A percentile compares a stretch with the other conserved stretches of the same genome.
Evolutionary conservation across 2,113 vertebrate species (phyloP).

Genomic region (Sceloporus undulatus): DNA sequence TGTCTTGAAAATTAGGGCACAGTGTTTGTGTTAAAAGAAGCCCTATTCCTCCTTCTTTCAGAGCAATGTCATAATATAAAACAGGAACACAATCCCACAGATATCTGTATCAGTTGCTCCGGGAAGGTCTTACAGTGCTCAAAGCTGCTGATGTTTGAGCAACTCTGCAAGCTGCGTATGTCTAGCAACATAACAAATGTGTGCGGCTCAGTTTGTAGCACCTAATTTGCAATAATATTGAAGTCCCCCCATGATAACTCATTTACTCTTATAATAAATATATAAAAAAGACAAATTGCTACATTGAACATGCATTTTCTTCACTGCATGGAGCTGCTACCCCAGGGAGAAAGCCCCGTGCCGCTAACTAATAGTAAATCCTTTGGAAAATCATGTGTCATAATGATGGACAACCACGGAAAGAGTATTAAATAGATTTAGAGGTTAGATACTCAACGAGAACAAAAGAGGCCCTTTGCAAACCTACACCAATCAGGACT

Average conservation of each 20-base stretch:
- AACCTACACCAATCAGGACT: slow-evolving; percentile 73
- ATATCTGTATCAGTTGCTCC: slow-evolving; percentile 61
- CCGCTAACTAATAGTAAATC: slow-evolving; percentile 87
- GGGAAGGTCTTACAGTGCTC: slow-evolving; percentile 67
- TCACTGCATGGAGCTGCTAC: slow-evolving; percentile 84
- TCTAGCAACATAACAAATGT: slow-evolving; percentile 83
- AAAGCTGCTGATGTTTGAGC: slow-evolving; percentile 75
- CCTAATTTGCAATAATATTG: slow-evolving; percentile 88
- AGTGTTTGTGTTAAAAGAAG: slow-evolving; percentile 65
- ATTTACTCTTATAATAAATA: slow-evolving; percentile 90
- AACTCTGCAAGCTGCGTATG: slow-evolving; percentile 75
- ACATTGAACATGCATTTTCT: slow-evolving; percentile 87
- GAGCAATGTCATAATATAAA: slow-evolving; percentile 18
- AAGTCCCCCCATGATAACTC: slow-evolving; percentile 86
- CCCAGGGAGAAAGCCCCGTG: slow-evolving; percentile 82
- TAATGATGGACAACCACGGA: slow-evolving; percentile 87
- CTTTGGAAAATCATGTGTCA: slow-evolving; percentile 89
- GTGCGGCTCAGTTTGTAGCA: slow-evolving; percentile 76
- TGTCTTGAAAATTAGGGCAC: slow-evolving; percentile 64
- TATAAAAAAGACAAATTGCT: slow-evolving; percentile 92
- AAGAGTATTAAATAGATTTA: slow-evolving; percentile 88
- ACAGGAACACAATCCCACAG: neutral
- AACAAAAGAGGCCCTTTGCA: slow-evolving; percentile 84
- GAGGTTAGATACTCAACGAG: slow-evolving; percentile 84
- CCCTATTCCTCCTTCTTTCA: slow-evolving; percentile 38